Evolutionary conservation across 2,113 vertebrate species (phyloP), one percentile per base, ranked within the genome.

Genomic region (Camelus dromedarius): DNA sequence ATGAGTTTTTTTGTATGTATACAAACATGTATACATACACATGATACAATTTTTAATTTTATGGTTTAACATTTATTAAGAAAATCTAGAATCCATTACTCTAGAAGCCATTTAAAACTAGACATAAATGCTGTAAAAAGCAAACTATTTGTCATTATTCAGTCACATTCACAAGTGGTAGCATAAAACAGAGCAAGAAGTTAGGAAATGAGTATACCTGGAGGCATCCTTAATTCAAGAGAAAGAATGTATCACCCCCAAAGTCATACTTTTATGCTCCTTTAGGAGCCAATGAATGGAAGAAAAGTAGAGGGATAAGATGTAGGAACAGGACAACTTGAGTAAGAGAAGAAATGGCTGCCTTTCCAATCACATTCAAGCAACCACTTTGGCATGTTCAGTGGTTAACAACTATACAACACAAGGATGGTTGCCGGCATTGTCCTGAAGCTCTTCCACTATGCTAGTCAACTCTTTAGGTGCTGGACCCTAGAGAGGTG

Each of bases 21-120:
- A 42, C 16, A 87, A 8, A 93, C 8, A 83, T 0, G 32, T 18
- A 32, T 15, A 64, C 22, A 77, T 10, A 92, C 1, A 85, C 0
- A 20, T 30, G 20, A 84, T 38, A 1, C 46, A 35, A 14, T 67
- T 81, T 89, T 69, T 9, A 32, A 38, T 46, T 76, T 42, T 64
- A 50, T 80, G 24, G 18, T 64, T 94, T 70, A 95, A 73, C 66
- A 82, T 83, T 90, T 90, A 67, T 70, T 87, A 92, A 20, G 62
- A 46, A 89, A 92, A 70, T 26, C 38, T 84, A 79, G 20, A 93
- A 95, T 30, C 4, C 0, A 64, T 83, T 84, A 42, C 2, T 70
- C 16, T 97, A 54, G n/a, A 58, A 62, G 22, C 1, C 28, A 91
- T 52, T 84, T 95, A 90, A 85, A 96, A 66, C 3, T 88, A 91